Conservation (phyloP, 2,797 vertebrate genomes). For the Rhynchotus rufescens region DNA sequence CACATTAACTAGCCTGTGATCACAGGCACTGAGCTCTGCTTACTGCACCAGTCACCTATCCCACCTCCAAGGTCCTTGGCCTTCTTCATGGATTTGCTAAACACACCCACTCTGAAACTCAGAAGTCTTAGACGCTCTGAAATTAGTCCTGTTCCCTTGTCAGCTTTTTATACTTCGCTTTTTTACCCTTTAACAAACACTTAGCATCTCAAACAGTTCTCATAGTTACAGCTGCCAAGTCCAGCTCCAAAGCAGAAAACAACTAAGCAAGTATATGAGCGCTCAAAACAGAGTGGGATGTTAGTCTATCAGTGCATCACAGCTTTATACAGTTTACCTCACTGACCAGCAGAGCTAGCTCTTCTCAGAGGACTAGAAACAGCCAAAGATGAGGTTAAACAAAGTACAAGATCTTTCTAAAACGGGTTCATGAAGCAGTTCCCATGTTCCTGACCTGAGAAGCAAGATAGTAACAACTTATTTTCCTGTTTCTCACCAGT, state of each 20-base stretch:
- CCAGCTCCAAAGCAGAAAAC: neutral
- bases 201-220: neutral
- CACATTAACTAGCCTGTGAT: rapidly evolving
- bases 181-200: neutral
- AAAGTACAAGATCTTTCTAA: neutral
- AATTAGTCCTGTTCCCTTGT: neutral
- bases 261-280: neutral
- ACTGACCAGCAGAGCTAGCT: neutral
- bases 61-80: neutral
- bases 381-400: neutral
- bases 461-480: neutral
- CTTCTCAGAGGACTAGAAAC: neutral
- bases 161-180: slow-evolving; percentile 31
- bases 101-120: neutral
- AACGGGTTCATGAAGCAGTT: neutral
- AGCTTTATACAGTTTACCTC: neutral
- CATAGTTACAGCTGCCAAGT: neutral
- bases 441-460: neutral
- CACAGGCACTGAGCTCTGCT: neutral
- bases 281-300: neutral
- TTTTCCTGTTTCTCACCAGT: neutral
- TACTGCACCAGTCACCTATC: neutral
- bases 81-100: neutral
- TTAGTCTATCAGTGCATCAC: neutral
- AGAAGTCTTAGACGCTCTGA: neutral